These are phyloP conservation scores for Iselma pallidipennis DNA, from an alignment of 2,888 invertebrate species.

Conservation along the genomic window DNA sequence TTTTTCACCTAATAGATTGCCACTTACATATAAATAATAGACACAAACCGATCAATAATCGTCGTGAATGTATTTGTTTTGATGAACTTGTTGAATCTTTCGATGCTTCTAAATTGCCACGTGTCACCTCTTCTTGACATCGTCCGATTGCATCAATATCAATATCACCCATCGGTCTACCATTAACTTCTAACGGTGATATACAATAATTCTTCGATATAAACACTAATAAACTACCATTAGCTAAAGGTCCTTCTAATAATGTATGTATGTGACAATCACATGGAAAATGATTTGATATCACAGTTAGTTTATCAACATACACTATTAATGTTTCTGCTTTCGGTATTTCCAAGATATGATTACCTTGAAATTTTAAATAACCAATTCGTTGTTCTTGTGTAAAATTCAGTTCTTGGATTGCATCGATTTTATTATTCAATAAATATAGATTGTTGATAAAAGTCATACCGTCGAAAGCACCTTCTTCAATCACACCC, in stretches of 20 bases:
- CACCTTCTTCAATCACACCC: constrained; percentile 72
- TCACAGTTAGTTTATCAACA: constrained; percentile 73
- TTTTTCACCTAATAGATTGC: constrained; percentile 44
- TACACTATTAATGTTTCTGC: constrained; percentile 69
- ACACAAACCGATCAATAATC: constrained; percentile 29
- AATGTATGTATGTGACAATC: constrained; percentile 82
- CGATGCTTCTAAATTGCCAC: constrained; percentile 66
- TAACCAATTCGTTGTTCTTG: constrained; percentile 72
- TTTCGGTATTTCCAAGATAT: constrained; percentile 76
- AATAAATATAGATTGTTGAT: constrained; percentile 75
- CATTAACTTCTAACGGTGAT: constrained; percentile 82
- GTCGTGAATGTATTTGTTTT: constrained; percentile 19
- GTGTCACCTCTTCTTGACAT: constrained; percentile 70
- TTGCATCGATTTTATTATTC: constrained; percentile 83
- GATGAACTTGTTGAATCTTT: constrained; percentile 39
- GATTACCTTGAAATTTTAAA: constrained; percentile 80
- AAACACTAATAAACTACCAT: constrained; percentile 69
- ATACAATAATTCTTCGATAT: constrained; percentile 81
- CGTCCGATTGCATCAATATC: constrained; percentile 68
- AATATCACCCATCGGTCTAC: constrained; percentile 71
- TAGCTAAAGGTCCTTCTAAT: constrained; percentile 74
- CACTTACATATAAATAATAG: constrained; percentile 31
- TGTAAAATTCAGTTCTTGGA: constrained; percentile 74
- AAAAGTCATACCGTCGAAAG: constrained; percentile 75
- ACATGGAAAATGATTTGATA: constrained; percentile 84